phyloP scores from a whole-genome alignment of 1,140 invertebrate species.

The Papilio xuthus region DNA sequence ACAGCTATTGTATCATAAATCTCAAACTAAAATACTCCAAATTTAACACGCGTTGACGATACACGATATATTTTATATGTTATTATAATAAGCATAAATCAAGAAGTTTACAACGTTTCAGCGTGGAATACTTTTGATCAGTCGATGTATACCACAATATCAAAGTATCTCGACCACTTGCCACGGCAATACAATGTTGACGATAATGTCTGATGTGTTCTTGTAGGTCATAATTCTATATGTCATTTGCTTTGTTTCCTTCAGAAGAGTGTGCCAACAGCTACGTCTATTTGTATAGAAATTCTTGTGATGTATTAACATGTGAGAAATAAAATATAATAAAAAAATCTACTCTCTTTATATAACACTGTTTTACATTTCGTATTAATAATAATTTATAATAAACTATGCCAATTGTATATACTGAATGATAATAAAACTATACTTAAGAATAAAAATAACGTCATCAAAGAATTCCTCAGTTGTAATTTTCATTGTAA shows the following conservation, averaged over 20 bases:
- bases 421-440: background rate
- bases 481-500: background rate
- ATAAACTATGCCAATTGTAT: constrained; percentile 8
- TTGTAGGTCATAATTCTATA: constrained; percentile 56
- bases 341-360: background rate
- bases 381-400: background rate
- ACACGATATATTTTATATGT: constrained; percentile 12
- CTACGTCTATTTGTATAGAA: constrained; percentile 57
- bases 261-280: constrained; percentile 58
- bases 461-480: background rate
- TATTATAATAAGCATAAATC: constrained; percentile 14
- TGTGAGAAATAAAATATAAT: constrained; percentile 47
- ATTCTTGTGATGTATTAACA: constrained; percentile 47
- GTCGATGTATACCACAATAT: constrained; percentile 27
- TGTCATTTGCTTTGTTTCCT: constrained; percentile 62
- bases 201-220: constrained; percentile 46
- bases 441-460: background rate
- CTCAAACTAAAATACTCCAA: background rate
- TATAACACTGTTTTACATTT: background rate
- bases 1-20: constrained; percentile 1
- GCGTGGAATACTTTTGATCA: constrained; percentile 12
- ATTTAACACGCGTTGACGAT: constrained; percentile 20
- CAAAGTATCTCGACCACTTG: constrained; percentile 45
- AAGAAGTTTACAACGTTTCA: constrained; percentile 27
- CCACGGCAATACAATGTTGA: constrained; percentile 48